Evolutionary conservation across 2,888 invertebrate genomes (phyloP), one percentile per base, ranked within the genome.

Genomic region (Buathra laborator): DNA sequence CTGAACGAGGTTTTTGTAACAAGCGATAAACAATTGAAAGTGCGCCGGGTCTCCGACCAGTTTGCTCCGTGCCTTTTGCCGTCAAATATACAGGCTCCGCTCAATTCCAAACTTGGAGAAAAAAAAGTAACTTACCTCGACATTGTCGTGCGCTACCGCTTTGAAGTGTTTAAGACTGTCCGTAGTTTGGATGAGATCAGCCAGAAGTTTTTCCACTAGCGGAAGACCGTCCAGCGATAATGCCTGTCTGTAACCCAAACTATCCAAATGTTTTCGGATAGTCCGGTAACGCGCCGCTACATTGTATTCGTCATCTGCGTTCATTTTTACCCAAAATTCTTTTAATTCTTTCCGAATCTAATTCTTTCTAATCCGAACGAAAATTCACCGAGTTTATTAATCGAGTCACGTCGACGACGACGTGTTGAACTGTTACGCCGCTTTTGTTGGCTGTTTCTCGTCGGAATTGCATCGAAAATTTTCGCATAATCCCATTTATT

Each of bases 181-280:
- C n/a, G 98, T 98, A 9, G 98, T 98, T 92, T 97, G 97, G 84
- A 98, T 95, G 82, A 98, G 95, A 94, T 99, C 98, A 64, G 96
- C 96, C 76, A 98, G 94, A 82, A 99, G 93, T 91, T 96, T 96
- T 94, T 97, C 97, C 87, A 98, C 97, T 86, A 99, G 94, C 51
- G 97, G 96, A 56, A 98, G 95, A 64, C 97, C 96, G 86, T 98
- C 97, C 14, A 96, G 93, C 0, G 96, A 96, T 86, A 98, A 94
- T 1, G 96, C 94, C 91, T 98, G 97, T 64, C 95, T 95, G 92
- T 98, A 98, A 1, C 98, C 98, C 86, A 98, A 95, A 84, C 96
- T 96, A 94, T 98, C 97, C 53, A 98, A 95, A 91, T 97, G 96
- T 86, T 96, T 95, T 74, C 98, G 95, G 71, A 96, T 94, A 93